Evolutionary conservation across 2,888 invertebrate genomes (phyloP).

Genomic region (Cheilosia urbana): DNA sequence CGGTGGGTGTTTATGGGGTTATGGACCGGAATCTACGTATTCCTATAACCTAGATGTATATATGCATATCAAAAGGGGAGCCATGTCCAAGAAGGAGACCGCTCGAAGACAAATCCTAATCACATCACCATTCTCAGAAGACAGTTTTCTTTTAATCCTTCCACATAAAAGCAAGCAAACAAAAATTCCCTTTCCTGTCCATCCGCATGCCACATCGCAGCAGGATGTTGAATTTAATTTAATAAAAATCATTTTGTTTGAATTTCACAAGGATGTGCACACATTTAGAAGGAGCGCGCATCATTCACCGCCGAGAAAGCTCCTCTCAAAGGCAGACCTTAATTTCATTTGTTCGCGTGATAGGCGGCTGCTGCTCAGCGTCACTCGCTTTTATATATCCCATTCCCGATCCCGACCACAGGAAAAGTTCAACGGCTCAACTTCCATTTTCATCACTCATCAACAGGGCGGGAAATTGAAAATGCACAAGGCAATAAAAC

Average conservation of each 20-base stretch:
- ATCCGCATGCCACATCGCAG: slow-evolving; percentile 14
- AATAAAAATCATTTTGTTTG: slow-evolving; percentile 66
- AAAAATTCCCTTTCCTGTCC: not conserved
- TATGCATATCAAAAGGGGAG: too few species aligned
- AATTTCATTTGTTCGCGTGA: slow-evolving; percentile 59
- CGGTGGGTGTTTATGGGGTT: not conserved
- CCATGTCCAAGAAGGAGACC: too few species aligned
- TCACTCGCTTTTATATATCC: slow-evolving; percentile 20
- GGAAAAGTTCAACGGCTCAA: slow-evolving; percentile 66
- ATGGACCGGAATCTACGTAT: not conserved
- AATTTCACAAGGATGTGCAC: slow-evolving; percentile 26
- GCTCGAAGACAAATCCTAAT: not conserved
- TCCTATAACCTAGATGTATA: too few species aligned
- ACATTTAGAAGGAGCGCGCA: slow-evolving; percentile 19
- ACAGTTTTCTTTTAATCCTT: slow-evolving; percentile 29
- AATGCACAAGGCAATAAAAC: slow-evolving; percentile 49
- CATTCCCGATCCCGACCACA: slow-evolving; percentile 27
- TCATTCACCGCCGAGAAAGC: slow-evolving; percentile 7
- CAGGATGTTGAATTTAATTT: slow-evolving; percentile 58
- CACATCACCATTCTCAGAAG: slow-evolving; percentile 39
- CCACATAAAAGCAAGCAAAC: slow-evolving; percentile 25
- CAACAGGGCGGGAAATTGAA: slow-evolving; percentile 63
- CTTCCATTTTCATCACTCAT: slow-evolving; percentile 63
- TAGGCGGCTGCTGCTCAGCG: not conserved
- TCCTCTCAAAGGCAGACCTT: slow-evolving; percentile 32